These are phyloP conservation scores for Hymenochirus boettgeri DNA, from an alignment of 2,113 vertebrate genomes.

Conservation along the genomic window DNA sequence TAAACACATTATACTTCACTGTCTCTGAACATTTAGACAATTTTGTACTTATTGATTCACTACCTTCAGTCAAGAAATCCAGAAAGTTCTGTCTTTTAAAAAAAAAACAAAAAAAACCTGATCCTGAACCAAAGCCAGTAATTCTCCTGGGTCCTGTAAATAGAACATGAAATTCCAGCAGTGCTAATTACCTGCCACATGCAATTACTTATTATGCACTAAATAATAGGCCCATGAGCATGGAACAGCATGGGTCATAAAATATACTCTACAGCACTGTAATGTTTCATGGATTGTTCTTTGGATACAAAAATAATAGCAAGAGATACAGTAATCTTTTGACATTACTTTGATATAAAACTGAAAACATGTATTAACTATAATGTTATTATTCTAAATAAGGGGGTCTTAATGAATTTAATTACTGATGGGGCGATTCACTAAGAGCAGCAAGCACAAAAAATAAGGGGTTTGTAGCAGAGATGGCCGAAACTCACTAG, in stretches of 20 bases:
- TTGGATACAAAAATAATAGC: too few species aligned
- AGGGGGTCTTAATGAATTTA: too few species aligned
- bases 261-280: too few species aligned
- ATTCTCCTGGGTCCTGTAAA: constrained; percentile 21
- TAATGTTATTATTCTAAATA: too few species aligned
- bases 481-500: too few species aligned
- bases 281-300: too few species aligned
- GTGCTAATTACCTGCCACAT: constrained; percentile 15
- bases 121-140: constrained; percentile 15
- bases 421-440: too few species aligned
- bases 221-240: constrained; percentile 3
- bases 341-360: too few species aligned
- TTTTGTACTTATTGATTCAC: constrained; percentile 14
- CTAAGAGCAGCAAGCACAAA: too few species aligned
- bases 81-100: not conserved
- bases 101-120: not conserved
- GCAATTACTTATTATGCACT: constrained; percentile 16
- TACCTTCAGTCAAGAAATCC: constrained; percentile 7
- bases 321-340: too few species aligned
- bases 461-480: too few species aligned
- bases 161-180: constrained; percentile 17
- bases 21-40: not conserved
- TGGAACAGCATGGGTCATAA: not conserved
- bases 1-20: not conserved
- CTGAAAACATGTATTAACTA: too few species aligned